Evolutionary conservation across 1,140 invertebrate genomes (phyloP).

Genomic region (Andrena cerasifolii): DNA sequence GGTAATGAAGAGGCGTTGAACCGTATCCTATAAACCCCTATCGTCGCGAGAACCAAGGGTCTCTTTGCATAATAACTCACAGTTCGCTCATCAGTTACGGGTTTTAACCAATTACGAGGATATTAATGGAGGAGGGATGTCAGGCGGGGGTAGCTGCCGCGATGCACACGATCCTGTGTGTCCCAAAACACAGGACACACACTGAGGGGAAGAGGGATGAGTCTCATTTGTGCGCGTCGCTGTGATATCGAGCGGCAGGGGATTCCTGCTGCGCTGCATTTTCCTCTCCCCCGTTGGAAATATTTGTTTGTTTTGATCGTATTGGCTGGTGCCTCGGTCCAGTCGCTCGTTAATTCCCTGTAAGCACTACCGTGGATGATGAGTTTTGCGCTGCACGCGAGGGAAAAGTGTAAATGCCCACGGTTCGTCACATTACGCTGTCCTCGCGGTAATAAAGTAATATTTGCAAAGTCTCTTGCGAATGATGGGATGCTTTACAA

Average conservation of each 20-base stretch:
- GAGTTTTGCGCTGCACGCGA: background rate
- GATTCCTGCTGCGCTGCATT: conserved; percentile 45
- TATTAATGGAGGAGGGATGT: conserved; percentile 59
- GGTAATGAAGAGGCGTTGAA: conserved; percentile 82
- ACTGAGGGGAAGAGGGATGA: background rate
- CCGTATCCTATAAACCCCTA: conserved; percentile 78
- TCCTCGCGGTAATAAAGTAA: no score
- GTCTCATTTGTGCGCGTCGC: conserved; percentile 40
- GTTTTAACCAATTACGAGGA: conserved; percentile 81
- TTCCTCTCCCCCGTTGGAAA: background rate
- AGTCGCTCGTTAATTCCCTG: background rate
- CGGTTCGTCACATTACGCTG: no score
- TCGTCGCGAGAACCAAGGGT: conserved; percentile 73
- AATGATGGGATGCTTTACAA: no score
- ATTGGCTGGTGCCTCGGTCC: background rate
- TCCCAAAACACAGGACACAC: conserved; percentile 52
- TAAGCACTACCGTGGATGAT: background rate
- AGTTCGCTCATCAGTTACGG: conserved; percentile 81
- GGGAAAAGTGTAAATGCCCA: no score
- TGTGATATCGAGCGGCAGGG: conserved; percentile 36
- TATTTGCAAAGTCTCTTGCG: no score
- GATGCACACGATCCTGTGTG: conserved; percentile 4
- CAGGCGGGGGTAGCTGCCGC: background rate
- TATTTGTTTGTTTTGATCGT: conserved; percentile 20
- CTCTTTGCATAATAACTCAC: conserved; percentile 79